These are phyloP conservation scores for Mythimna albipuncta DNA, from an alignment of 2,888 invertebrate genomes.

Conservation along the genomic window DNA sequence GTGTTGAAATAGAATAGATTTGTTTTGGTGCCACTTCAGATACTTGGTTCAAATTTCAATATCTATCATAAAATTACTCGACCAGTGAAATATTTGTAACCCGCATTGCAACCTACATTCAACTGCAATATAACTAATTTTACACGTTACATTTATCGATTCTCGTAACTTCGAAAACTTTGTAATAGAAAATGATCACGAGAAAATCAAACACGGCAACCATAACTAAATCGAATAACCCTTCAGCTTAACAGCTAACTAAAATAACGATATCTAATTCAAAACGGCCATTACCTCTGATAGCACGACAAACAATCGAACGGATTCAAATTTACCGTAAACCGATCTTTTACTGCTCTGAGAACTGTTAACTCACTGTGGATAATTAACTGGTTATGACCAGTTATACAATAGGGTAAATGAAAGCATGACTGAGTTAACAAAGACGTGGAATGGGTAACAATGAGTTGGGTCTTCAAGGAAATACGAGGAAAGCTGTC, in stretches of 20 bases:
- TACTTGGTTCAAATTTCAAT: background rate
- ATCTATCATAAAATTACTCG: background rate
- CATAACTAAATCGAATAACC: constrained; percentile 37
- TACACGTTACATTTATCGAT: constrained; percentile 5
- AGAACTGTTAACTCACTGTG: constrained; percentile 68
- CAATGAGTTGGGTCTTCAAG: constrained; percentile 44
- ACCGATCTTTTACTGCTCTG: constrained; percentile 60
- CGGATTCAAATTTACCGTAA: constrained; percentile 61
- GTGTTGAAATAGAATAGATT: too few species aligned
- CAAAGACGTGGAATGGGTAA: constrained; percentile 40
- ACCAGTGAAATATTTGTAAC: background rate
- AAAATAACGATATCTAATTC: constrained; percentile 38
- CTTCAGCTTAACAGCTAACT: constrained; percentile 33
- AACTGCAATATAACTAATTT: background rate
- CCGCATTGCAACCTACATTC: background rate
- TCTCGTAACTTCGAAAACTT: background rate
- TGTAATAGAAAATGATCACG: constrained; percentile 22
- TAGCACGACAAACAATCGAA: constrained; percentile 47
- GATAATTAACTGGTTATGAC: constrained; percentile 66
- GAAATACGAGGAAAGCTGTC: constrained; percentile 44
- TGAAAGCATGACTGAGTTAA: constrained; percentile 63
- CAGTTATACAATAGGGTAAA: constrained; percentile 64
- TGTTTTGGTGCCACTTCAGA: too few species aligned
- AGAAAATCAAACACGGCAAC: constrained; percentile 7
- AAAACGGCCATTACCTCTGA: constrained; percentile 19